A percentile compares a stretch with the other conserved stretches of the same genome.
Conservation (phyloP, 2,888 invertebrate genomes). For the Calameuta pallipes region DNA sequence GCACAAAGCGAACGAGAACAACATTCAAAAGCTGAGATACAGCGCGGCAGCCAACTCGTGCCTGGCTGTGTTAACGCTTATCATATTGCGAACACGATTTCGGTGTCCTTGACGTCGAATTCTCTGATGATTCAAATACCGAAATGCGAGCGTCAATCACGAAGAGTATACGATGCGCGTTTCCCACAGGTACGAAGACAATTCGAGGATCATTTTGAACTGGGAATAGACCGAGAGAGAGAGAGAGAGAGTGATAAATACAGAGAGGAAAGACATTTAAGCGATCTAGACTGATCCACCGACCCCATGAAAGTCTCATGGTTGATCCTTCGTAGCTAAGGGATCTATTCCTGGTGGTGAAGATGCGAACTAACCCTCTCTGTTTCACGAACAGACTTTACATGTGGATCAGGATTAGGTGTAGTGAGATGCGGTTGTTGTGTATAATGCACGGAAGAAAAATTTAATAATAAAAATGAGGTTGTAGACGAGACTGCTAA, state of each 20-base stretch:
- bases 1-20: background rate
- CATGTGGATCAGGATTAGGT: too few species aligned
- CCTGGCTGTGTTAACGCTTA: background rate
- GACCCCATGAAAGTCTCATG: too few species aligned
- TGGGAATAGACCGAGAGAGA: conserved; percentile 5
- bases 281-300: too few species aligned
- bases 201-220: background rate
- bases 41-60: background rate
- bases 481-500: conserved; percentile 20
- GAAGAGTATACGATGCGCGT: background rate
- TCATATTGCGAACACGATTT: background rate
- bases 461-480: too few species aligned
- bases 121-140: background rate
- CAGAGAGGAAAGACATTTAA: background rate
- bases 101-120: background rate
- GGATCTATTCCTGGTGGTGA: too few species aligned
- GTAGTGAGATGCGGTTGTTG: too few species aligned
- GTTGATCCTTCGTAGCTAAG: too few species aligned
- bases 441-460: too few species aligned
- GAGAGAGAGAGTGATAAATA: background rate
- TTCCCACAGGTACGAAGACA: background rate
- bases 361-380: too few species aligned
- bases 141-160: background rate
- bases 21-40: background rate
- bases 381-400: too few species aligned